Evolutionary conservation across 2,797 vertebrate genomes (phyloP).

Genomic region (Echiichthys vipera): DNA sequence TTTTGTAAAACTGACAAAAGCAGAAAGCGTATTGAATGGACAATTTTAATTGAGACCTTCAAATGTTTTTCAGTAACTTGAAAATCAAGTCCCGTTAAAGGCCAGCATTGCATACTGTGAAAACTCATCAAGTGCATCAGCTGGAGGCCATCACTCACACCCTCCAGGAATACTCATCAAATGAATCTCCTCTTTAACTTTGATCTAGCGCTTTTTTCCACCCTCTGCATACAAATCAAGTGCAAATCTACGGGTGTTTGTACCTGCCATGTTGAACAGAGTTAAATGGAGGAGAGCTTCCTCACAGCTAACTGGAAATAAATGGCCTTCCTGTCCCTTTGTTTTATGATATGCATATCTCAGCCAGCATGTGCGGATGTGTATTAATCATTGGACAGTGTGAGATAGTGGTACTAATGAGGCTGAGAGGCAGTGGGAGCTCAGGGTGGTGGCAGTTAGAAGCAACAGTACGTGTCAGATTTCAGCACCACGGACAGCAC

Average conservation of each 20-base stretch:
- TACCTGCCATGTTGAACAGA: conserved; percentile 27
- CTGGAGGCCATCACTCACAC: conserved; percentile 49
- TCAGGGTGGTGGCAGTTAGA: conserved; percentile 2
- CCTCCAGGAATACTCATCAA: conserved; percentile 47
- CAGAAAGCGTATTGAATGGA: neutral
- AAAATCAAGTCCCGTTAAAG: conserved; percentile 16
- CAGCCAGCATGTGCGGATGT: conserved; percentile 46
- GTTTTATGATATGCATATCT: conserved; percentile 64
- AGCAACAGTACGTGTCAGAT: conserved; percentile 24
- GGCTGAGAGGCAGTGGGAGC: conserved; percentile 20
- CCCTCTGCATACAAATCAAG: conserved; percentile 51
- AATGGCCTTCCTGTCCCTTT: conserved; percentile 37
- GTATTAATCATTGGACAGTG: conserved; percentile 62
- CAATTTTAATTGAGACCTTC: neutral
- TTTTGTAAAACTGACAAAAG: neutral
- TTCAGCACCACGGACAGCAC: conserved; percentile 84
- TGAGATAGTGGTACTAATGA: conserved; percentile 58
- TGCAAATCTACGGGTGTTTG: conserved; percentile 26
- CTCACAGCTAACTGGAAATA: conserved; percentile 44
- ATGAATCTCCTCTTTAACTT: conserved; percentile 60
- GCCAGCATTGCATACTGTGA: conserved; percentile 24
- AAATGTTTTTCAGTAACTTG: neutral
- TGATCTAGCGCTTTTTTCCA: conserved; percentile 43
- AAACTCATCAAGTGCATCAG: conserved; percentile 56
- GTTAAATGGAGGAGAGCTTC: conserved; percentile 40